A percentile compares a stretch with the other conserved stretches of the same genome.
phyloP scores from a whole-genome alignment of 2,888 invertebrate genomes.

The Biston stratarius region DNA sequence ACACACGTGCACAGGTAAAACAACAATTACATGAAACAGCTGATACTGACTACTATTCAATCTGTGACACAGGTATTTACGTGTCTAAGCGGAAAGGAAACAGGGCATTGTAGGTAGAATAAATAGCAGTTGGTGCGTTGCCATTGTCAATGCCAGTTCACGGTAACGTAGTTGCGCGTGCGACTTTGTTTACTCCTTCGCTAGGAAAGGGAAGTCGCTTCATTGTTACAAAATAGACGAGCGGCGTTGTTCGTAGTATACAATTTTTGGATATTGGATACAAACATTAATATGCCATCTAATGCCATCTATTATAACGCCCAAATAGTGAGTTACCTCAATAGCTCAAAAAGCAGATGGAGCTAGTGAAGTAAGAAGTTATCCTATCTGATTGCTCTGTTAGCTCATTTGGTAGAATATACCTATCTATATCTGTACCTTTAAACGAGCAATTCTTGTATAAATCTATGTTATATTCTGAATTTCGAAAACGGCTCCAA shows the following conservation, averaged over 20 bases:
- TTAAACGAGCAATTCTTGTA: too few species aligned
- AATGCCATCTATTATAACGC: too few species aligned
- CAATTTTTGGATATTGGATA: not conserved
- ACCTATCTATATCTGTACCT: too few species aligned
- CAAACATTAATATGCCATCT: too few species aligned
- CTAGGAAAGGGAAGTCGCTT: constrained; percentile 27
- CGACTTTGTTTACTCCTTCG: constrained; percentile 27
- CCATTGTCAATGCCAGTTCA: constrained; percentile 37
- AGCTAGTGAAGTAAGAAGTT: too few species aligned
- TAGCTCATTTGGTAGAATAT: too few species aligned
- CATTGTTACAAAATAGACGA: constrained; percentile 16
- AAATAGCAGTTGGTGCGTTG: constrained; percentile 7
- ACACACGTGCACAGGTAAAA: not conserved
- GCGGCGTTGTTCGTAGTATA: not conserved
- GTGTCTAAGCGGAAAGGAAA: constrained; percentile 16
- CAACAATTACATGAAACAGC: not conserved
- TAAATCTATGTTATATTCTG: too few species aligned
- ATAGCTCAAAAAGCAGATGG: too few species aligned
- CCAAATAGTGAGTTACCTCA: too few species aligned
- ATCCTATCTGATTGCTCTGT: too few species aligned
- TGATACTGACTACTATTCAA: too few species aligned
- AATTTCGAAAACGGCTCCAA: too few species aligned
- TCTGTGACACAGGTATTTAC: not conserved
- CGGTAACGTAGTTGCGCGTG: constrained; percentile 26
- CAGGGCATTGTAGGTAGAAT: constrained; percentile 1